Conservation (phyloP, 2,888 invertebrate genomes). For the Lissonota sp. region DNA sequence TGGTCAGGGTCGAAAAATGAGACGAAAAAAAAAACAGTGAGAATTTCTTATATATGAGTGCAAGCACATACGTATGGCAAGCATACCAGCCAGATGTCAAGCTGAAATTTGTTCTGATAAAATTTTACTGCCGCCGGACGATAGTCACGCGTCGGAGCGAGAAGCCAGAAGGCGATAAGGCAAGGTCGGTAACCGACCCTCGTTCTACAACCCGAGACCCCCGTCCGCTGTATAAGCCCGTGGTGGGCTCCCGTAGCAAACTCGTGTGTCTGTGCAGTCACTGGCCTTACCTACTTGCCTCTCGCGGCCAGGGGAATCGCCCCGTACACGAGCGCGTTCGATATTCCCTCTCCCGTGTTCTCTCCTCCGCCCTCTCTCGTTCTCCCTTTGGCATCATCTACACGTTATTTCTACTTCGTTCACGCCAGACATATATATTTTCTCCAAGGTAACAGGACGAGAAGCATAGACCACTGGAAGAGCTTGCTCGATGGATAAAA, state of each 20-base stretch:
- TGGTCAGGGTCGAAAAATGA: background rate
- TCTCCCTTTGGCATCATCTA: background rate
- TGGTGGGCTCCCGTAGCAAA: conserved; percentile 22
- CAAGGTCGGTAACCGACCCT: conserved; percentile 75
- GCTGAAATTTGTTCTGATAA: conserved; percentile 72
- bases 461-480: conserved; percentile 31
- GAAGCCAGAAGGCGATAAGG: conserved; percentile 68
- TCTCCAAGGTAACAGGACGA: conserved; percentile 39
- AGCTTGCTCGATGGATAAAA: conserved; percentile 22
- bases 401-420: conserved; percentile 44
- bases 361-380: conserved; percentile 15
- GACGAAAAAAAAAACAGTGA: background rate
- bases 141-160: conserved; percentile 72
- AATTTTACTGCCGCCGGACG: conserved; percentile 71
- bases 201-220: conserved; percentile 57
- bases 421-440: conserved; percentile 37
- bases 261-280: conserved; percentile 57
- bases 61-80: conserved; percentile 37
- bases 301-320: conserved; percentile 54
- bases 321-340: conserved; percentile 25
- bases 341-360: conserved; percentile 30
- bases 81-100: conserved; percentile 68
- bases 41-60: conserved; percentile 3
- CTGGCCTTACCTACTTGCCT: conserved; percentile 60
- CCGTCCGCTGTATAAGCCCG: conserved; percentile 15